Evolutionary conservation across 2,113 vertebrate genomes (phyloP).

Genomic region (Sceloporus undulatus): DNA sequence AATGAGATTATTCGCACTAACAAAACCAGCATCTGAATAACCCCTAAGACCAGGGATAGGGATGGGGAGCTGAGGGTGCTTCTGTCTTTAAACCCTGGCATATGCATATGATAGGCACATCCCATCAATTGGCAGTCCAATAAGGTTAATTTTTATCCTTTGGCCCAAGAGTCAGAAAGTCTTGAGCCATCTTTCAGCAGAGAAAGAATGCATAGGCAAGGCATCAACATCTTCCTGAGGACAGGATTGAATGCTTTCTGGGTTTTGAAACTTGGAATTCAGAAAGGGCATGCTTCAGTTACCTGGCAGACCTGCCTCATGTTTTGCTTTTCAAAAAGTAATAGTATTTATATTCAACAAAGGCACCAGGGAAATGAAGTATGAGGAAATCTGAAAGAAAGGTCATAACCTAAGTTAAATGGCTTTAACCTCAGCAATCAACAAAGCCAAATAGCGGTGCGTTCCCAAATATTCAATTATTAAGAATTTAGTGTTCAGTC

Average conservation of each 20-base stretch:
- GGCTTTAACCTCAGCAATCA: slow-evolving; percentile 42
- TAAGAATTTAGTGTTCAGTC: slow-evolving; percentile 45
- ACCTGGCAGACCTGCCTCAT: background rate
- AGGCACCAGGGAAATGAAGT: background rate
- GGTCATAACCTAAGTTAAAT: background rate
- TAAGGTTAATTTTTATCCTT: too few relatives aligned
- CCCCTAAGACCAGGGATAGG: too few relatives aligned
- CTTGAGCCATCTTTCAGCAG: background rate
- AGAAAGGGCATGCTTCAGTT: background rate
- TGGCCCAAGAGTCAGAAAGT: too few relatives aligned
- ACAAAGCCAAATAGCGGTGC: slow-evolving; percentile 34
- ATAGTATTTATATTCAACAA: background rate
- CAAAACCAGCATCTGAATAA: too few relatives aligned
- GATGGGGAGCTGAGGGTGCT: too few relatives aligned
- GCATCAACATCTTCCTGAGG: background rate
- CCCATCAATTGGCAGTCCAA: too few relatives aligned
- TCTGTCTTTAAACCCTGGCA: too few relatives aligned
- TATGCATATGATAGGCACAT: too few relatives aligned
- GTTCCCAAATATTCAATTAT: slow-evolving; percentile 41
- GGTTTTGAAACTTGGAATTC: background rate
- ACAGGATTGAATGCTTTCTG: background rate
- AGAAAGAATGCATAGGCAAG: background rate
- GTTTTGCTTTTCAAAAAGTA: background rate
- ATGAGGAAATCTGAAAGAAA: background rate
- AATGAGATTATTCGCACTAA: too few relatives aligned